Conservation (phyloP, 2,888 invertebrate genomes). For the Eilema griseolum region DNA sequence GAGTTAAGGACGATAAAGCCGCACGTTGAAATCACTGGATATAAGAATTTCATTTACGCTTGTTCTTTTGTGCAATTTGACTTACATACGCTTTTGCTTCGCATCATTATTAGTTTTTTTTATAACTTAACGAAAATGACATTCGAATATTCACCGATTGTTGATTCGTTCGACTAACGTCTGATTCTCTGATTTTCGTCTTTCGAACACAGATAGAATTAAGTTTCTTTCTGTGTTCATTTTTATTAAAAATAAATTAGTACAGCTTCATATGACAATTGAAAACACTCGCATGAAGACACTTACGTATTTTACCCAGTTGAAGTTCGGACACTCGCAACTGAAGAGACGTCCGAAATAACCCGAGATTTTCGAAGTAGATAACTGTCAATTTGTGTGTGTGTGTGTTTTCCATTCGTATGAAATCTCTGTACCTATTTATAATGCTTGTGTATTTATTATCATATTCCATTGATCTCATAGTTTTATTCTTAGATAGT, state of each 20-base stretch:
- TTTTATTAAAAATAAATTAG: not conserved
- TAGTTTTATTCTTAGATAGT: conserved; percentile 23
- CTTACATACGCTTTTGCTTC: not conserved
- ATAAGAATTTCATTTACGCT: not conserved
- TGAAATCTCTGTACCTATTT: not conserved
- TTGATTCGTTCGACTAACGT: not conserved
- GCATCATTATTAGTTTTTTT: not conserved
- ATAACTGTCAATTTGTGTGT: not conserved
- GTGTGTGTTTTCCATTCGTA: not conserved
- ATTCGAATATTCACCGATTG: conserved; percentile 7
- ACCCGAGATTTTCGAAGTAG: not conserved
- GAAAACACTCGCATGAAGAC: too few relatives aligned
- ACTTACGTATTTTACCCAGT: not conserved
- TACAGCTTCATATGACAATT: not conserved
- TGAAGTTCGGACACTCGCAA: not conserved
- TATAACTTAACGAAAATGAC: not conserved
- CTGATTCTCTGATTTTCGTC: not conserved
- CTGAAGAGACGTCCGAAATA: not conserved
- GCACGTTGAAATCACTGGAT: not conserved
- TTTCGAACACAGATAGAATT: not conserved
- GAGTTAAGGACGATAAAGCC: not conserved
- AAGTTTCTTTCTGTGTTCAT: not conserved
- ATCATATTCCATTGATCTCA: conserved; percentile 24
- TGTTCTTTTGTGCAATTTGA: not conserved
- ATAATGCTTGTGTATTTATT: conserved; percentile 15